Evolutionary conservation across 2,888 invertebrate genomes (phyloP), one percentile per base, ranked within the genome.

Genomic region (Eustalomyia histrio): DNA sequence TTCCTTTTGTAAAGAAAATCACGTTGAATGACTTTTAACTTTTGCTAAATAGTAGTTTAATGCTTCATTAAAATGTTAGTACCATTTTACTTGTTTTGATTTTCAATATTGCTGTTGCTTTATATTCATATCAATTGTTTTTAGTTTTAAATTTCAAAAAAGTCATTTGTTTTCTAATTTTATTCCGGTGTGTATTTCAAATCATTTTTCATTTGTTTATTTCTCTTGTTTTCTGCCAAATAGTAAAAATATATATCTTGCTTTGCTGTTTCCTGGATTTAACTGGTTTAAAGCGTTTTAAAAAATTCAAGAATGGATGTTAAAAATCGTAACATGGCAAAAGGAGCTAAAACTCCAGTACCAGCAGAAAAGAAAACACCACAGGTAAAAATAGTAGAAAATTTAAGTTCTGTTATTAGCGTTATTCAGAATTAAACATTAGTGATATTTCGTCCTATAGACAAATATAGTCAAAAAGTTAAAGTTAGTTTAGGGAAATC

Each of bases 31-130:
- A 39, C 39, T 74, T 57, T 24, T 35, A 17, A 47, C 43, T 47
- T 47, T 47, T 47, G 6, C 9, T 47, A 43, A 57, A 71, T 35
- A 57, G 43, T 63, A 33, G 16, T 64, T 73, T 65, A 53, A 60
- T 55, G 64, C 64, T 24, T 61, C 29, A 67, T 63, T 75, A 55
- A 67, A 61, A 35, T 53, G 69, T 76, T 68, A 53, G 18, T 18
- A 21, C 4, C n/a, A 35, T 64, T 68, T 57, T 69, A 81, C 79
- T 83, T 84, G 79, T 76, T 80, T 65, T 72, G 21, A 58, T 72
- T 76, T 55, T 52, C 35, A 24, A 60, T 43, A 69, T 65, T 33
- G 58, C 35, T 35, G 29, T 71, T 74, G 17, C 61, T 35, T 29
- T 18, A 33, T 55, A 43, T 57, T 33, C 9, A n/a, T 24, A 52